phyloP scores from a whole-genome alignment of 2,113 vertebrate species.

The Atrichornis clamosus region DNA sequence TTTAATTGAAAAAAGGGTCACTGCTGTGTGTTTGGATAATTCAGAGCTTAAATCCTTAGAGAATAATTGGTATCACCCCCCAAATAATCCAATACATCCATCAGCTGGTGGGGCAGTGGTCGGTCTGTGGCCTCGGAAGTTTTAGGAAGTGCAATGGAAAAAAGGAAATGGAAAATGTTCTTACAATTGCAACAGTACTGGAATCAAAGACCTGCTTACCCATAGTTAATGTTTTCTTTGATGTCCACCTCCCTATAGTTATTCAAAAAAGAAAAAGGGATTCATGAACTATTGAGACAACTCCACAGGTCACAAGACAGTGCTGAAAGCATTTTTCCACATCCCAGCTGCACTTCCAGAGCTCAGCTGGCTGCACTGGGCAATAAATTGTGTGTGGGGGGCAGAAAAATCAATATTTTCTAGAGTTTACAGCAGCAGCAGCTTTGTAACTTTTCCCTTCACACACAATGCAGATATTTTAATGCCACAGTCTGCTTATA shows the following conservation, averaged over 20 bases:
- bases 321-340: constrained; percentile 36
- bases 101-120: background rate
- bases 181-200: constrained; percentile 29
- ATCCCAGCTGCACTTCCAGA: background rate
- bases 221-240: constrained; percentile 83
- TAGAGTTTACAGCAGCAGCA: background rate
- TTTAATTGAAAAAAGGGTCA: background rate
- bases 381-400: background rate
- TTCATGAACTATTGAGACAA: constrained; percentile 51
- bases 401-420: background rate
- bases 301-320: constrained; percentile 35
- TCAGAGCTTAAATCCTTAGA: background rate
- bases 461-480: background rate
- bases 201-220: constrained; percentile 76
- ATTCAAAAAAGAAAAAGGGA: constrained; percentile 66
- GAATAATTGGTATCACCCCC: background rate
- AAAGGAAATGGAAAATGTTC: background rate
- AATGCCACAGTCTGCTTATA: background rate
- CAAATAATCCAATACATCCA: background rate
- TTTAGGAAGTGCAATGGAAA: background rate
- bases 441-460: background rate
- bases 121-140: constrained; percentile 36
- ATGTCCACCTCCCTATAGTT: constrained; percentile 81
- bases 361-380: background rate
- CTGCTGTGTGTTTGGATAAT: background rate